Evolutionary conservation across 2,888 invertebrate genomes (phyloP).

Genomic region (Griposia aprilina): DNA sequence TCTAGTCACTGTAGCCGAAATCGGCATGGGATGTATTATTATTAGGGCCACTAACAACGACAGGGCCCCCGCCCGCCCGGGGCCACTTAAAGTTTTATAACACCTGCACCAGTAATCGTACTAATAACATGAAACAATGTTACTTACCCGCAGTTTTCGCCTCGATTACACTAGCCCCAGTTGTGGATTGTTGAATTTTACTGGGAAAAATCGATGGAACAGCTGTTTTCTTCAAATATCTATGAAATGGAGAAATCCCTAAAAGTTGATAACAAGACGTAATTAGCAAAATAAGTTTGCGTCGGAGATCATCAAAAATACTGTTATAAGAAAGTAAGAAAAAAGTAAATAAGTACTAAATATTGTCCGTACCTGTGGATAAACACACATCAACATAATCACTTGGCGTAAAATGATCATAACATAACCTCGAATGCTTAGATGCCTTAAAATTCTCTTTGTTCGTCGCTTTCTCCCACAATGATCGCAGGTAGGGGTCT

Average conservation of each 20-base stretch:
- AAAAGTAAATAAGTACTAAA: background rate
- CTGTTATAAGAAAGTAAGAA: background rate
- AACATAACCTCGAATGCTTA: constrained; percentile 61
- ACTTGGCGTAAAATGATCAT: constrained; percentile 50
- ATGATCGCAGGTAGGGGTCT: constrained; percentile 32
- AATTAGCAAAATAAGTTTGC: background rate
- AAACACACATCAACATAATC: constrained; percentile 44
- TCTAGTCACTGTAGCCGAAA: no score
- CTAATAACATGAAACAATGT: background rate
- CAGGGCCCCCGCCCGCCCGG: background rate
- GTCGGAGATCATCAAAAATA: background rate
- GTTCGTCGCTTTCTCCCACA: constrained; percentile 54
- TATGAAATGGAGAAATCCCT: constrained; percentile 53
- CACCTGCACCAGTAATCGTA: background rate
- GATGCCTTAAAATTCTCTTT: constrained; percentile 52
- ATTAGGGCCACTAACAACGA: background rate
- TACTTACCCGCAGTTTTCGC: constrained; percentile 36
- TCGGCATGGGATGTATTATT: background rate
- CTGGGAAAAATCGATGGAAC: constrained; percentile 53
- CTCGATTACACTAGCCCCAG: background rate
- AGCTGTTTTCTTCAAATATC: constrained; percentile 57
- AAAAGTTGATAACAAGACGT: constrained; percentile 12
- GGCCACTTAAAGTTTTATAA: background rate
- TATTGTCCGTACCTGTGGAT: constrained; percentile 43
- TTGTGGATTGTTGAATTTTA: constrained; percentile 11